Percentiles rank a stretch among this genome's conserved stretches.
Evolutionary conservation across 2,888 invertebrate genomes (phyloP).

Genomic region (Hartigia nigra): DNA sequence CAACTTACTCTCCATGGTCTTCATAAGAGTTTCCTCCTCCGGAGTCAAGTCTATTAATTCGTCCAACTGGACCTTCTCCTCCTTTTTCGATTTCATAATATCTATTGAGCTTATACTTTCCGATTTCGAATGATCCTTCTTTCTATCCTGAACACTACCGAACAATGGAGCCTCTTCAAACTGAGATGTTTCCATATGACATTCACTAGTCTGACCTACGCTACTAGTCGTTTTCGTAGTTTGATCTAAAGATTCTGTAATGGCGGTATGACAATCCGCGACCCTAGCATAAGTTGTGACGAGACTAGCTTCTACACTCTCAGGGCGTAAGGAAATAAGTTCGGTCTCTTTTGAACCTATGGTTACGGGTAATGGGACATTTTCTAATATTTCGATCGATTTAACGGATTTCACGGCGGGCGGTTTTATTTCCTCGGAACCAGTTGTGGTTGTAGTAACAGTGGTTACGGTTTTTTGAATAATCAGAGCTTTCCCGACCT

Average conservation of each 20-base stretch:
- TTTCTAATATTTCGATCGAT: slow-evolving; percentile 44
- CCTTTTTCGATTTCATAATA: slow-evolving; percentile 4
- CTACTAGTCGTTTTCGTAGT: slow-evolving; percentile 17
- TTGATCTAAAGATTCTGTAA: slow-evolving; percentile 23
- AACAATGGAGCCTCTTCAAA: slow-evolving; percentile 48
- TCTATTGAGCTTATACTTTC: slow-evolving; percentile 8
- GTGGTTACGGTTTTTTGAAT: slow-evolving; percentile 41
- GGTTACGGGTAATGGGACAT: slow-evolving; percentile 38
- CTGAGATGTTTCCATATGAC: slow-evolving; percentile 18
- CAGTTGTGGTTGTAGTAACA: slow-evolving; percentile 35
- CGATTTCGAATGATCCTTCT: slow-evolving; percentile 33
- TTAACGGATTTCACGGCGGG: slow-evolving; percentile 42
- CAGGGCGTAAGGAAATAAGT: slow-evolving; percentile 54
- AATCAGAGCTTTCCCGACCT: slow-evolving; percentile 38
- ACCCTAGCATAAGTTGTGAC: slow-evolving; percentile 55
- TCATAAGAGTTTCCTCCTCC: slow-evolving; percentile 28
- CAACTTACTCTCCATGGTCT: slow-evolving; percentile 36
- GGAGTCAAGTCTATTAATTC: slow-evolving; percentile 17
- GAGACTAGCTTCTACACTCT: slow-evolving; percentile 55
- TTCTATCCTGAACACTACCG: slow-evolving; percentile 59
- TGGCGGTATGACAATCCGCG: slow-evolving; percentile 28
- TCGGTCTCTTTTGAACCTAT: slow-evolving; percentile 47
- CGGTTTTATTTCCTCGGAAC: slow-evolving; percentile 38
- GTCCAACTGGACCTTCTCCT: slow-evolving; percentile 15
- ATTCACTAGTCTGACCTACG: slow-evolving; percentile 17